Evolutionary conservation across 2,888 invertebrate genomes (phyloP).

Genomic region (Encarsia formosa): DNA sequence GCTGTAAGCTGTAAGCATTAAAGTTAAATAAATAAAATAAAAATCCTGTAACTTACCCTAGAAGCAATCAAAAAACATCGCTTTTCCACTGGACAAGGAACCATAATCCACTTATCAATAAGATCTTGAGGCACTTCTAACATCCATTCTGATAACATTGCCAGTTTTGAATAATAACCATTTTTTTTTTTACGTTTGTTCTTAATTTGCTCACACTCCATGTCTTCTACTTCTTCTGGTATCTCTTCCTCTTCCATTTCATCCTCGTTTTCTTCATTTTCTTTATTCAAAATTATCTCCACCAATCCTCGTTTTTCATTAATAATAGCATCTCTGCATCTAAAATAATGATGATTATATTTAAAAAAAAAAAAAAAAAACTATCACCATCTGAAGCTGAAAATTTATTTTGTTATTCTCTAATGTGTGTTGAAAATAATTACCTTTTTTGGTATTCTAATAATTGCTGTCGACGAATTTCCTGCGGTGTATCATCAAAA

Average conservation of each 20-base stretch:
- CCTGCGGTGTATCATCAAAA: constrained; percentile 42
- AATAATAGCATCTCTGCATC: constrained; percentile 40
- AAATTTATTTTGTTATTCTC: not conserved
- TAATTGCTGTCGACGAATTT: constrained; percentile 41
- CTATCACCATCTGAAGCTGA: not conserved
- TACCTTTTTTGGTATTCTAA: constrained; percentile 45
- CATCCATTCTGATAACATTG: constrained; percentile 95
- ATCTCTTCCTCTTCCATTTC: constrained; percentile 26
- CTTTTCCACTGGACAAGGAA: constrained; percentile 80
- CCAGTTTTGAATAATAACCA: constrained; percentile 51
- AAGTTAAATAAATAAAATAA: constrained; percentile 7
- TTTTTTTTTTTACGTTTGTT: constrained; percentile 24
- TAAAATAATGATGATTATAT: constrained; percentile 21
- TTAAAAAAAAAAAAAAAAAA: not conserved
- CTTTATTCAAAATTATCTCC: constrained; percentile 39
- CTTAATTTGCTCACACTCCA: constrained; percentile 28
- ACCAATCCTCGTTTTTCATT: constrained; percentile 53
- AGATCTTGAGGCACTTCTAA: constrained; percentile 78
- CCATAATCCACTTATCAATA: constrained; percentile 65
- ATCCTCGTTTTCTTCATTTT: constrained; percentile 33
- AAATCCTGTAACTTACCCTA: constrained; percentile 49
- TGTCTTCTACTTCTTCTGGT: constrained; percentile 30
- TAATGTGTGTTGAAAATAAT: constrained; percentile 9
- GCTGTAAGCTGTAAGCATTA: too few species aligned
- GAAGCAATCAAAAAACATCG: constrained; percentile 77